Conservation (phyloP, 2,113 vertebrate species). For the Trichomycterus rosablanca region DNA sequence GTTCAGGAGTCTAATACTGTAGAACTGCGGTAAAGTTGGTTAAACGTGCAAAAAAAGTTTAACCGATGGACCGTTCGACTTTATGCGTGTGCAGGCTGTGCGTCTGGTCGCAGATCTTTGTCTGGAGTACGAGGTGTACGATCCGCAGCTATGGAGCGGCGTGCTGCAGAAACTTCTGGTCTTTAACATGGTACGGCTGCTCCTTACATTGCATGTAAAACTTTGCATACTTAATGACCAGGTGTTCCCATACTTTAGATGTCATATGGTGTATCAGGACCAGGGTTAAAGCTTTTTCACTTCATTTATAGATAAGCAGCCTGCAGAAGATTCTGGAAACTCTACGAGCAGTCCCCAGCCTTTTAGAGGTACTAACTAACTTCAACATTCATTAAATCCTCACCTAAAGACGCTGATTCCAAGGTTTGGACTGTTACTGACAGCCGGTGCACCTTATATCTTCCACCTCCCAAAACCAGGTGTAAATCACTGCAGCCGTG, state of each 20-base stretch:
- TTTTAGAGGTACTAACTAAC: conserved; percentile 80
- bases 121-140: conserved; percentile 84
- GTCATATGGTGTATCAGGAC: neutral
- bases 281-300: neutral
- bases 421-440: too few species aligned
- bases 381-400: too few species aligned
- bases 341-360: conserved; percentile 71
- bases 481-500: neutral
- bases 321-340: conserved; percentile 80
- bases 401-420: too few species aligned
- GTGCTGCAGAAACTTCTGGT: conserved; percentile 86
- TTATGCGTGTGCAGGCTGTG: conserved; percentile 75
- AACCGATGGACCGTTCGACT: too few species aligned
- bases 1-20: too few species aligned
- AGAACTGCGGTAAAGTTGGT: too few species aligned
- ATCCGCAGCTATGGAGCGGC: conserved; percentile 85
- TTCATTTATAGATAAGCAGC: conserved; percentile 71
- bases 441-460: too few species aligned
- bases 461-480: too few species aligned
- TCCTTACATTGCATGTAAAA: neutral
- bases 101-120: conserved; percentile 84
- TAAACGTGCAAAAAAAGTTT: too few species aligned
- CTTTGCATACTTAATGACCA: too few species aligned
- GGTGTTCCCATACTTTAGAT: too few species aligned
- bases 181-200: conserved; percentile 80